These are phyloP conservation scores for Martes martes DNA, from an alignment of 2,113 vertebrate genomes.

Conservation along the genomic window DNA sequence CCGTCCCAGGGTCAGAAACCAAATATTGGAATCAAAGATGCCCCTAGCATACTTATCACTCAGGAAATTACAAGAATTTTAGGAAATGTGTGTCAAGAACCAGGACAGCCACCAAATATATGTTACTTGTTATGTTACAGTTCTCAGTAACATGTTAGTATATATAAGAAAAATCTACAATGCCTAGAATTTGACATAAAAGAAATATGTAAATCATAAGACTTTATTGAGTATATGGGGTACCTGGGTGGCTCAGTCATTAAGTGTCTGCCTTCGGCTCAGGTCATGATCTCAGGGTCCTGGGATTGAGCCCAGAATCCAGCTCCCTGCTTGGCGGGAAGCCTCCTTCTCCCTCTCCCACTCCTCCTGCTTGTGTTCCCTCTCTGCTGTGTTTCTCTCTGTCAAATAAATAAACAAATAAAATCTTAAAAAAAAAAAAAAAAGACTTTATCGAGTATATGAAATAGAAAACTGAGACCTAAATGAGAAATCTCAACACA, in stretches of 20 bases:
- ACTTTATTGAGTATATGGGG: not conserved
- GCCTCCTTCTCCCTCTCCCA: too few relatives aligned
- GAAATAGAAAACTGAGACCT: not conserved
- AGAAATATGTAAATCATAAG: not conserved
- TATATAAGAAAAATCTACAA: not conserved
- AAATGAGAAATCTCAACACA: not conserved
- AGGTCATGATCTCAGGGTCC: too few relatives aligned
- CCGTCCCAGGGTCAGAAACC: not conserved
- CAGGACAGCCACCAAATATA: not conserved
- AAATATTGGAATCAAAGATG: not conserved
- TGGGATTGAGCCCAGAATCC: too few relatives aligned
- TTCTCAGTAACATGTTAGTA: not conserved
- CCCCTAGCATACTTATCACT: not conserved
- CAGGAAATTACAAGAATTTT: not conserved
- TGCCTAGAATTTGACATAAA: constrained; percentile 1
- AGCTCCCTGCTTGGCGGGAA: too few relatives aligned
- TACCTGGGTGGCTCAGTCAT: too few relatives aligned
- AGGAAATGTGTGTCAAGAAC: not conserved
- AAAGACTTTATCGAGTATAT: not conserved
- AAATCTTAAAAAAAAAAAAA: too few relatives aligned
- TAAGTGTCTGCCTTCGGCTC: too few relatives aligned
- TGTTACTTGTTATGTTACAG: not conserved
- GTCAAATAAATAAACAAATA: too few relatives aligned
- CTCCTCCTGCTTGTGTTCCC: too few relatives aligned
- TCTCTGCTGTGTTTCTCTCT: too few relatives aligned